These are phyloP conservation scores for Alsophila aescularia DNA, from an alignment of 2,888 invertebrate genomes.

Conservation along the genomic window DNA sequence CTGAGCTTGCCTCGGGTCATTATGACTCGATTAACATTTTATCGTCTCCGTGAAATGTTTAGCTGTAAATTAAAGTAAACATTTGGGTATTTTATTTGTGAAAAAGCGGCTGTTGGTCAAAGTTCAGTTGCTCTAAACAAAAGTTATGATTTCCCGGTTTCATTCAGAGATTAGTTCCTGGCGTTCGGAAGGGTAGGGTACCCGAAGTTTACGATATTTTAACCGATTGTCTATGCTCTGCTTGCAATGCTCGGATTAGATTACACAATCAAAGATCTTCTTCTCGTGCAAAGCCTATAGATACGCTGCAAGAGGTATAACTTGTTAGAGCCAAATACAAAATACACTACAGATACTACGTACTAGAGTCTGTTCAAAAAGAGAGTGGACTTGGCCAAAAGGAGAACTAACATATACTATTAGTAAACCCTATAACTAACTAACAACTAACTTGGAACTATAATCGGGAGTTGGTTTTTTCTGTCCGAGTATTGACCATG, in stretches of 20 bases:
- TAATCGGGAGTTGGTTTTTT: too few species aligned
- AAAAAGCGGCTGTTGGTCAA: conserved; percentile 32
- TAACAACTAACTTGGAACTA: too few species aligned
- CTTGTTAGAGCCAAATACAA: too few species aligned
- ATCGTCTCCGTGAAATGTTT: conserved; percentile 44
- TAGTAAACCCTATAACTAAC: too few species aligned
- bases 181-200: conserved; percentile 23
- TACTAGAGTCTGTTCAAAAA: too few species aligned
- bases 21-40: conserved; percentile 38
- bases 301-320: too few species aligned
- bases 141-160: conserved; percentile 42
- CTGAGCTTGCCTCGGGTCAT: conserved; percentile 20
- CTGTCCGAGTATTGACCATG: too few species aligned
- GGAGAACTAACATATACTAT: too few species aligned
- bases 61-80: conserved; percentile 23
- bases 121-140: conserved; percentile 47
- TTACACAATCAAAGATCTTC: too few species aligned
- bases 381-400: too few species aligned
- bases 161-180: conserved; percentile 48
- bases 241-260: not conserved
- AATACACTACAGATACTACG: too few species aligned
- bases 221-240: not conserved
- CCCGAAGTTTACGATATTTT: not conserved
- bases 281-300: too few species aligned
- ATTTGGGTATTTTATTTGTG: conserved; percentile 35